Evolutionary conservation across 2,113 vertebrate species (phyloP).

Genomic region (Myrmecophaga tridactyla): DNA sequence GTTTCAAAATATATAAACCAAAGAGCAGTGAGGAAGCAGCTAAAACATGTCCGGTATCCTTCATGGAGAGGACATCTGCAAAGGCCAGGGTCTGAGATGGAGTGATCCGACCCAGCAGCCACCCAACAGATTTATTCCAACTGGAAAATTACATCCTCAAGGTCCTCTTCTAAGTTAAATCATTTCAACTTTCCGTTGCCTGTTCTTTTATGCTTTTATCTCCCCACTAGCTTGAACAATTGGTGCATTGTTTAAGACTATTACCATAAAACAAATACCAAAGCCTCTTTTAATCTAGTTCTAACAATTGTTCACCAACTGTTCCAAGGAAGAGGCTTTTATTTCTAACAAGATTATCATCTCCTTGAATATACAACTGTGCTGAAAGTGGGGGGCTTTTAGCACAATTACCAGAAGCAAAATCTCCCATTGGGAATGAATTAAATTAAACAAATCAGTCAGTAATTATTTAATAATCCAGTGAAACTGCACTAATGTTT

Average conservation of each 20-base stretch:
- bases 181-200: neutral
- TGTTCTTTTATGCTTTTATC: neutral
- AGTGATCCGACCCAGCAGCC: neutral
- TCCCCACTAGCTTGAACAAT: neutral
- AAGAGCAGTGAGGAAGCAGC: neutral
- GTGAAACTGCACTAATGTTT: neutral
- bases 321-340: neutral
- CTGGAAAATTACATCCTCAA: rapidly evolving
- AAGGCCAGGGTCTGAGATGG: neutral
- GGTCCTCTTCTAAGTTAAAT: neutral
- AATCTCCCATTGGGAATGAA: neutral
- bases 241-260: neutral
- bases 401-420: neutral
- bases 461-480: neutral
- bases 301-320: neutral
- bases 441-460: neutral
- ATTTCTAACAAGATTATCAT: neutral
- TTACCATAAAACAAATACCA: neutral
- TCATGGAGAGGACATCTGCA: neutral
- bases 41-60: neutral
- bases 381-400: too few relatives aligned
- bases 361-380: neutral
- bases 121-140: rapidly evolving
- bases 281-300: neutral
- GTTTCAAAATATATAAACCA: neutral